Percentiles rank a stretch among this genome's conserved stretches.
Evolutionary conservation across 2,797 vertebrate genomes (phyloP).

Genomic region (Coregonus ussuriensis): DNA sequence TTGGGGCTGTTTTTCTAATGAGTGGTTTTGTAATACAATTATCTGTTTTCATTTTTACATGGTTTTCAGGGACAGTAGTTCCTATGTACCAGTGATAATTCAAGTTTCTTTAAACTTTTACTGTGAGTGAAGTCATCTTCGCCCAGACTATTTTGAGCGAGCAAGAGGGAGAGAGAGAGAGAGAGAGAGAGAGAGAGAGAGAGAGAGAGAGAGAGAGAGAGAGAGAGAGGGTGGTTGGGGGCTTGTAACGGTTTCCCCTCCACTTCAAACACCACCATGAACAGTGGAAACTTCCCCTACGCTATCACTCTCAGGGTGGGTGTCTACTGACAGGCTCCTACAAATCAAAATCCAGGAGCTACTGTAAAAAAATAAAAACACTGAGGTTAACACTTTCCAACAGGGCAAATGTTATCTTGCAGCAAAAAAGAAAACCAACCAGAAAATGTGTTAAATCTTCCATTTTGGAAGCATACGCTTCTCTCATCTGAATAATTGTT

Average conservation of each 20-base stretch:
- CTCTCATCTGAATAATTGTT: not conserved
- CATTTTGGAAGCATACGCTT: not conserved
- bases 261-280: constrained; percentile 54
- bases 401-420: constrained; percentile 6
- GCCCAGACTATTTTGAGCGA: not conserved
- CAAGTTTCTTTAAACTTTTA: not conserved
- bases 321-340: constrained; percentile 41
- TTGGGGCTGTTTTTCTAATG: constrained; percentile 51
- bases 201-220: constrained; percentile 23
- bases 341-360: constrained; percentile 35
- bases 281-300: constrained; percentile 57
- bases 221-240: constrained; percentile 27
- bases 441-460: not conserved
- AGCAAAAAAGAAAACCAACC: not conserved
- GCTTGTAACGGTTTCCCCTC: constrained; percentile 62
- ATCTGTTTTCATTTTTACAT: constrained; percentile 30
- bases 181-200: constrained; percentile 19
- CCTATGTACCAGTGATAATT: not conserved
- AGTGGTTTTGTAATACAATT: constrained; percentile 51
- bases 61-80: not conserved
- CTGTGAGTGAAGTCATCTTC: not conserved
- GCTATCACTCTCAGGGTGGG: constrained; percentile 25
- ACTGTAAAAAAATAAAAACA: constrained; percentile 15
- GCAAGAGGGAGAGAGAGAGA: constrained; percentile 21
- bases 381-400: not conserved